phyloP scores from a whole-genome alignment of 30 jellyfish, hydroid and myxozoan genomes.

The Aurelia coerulea region DNA sequence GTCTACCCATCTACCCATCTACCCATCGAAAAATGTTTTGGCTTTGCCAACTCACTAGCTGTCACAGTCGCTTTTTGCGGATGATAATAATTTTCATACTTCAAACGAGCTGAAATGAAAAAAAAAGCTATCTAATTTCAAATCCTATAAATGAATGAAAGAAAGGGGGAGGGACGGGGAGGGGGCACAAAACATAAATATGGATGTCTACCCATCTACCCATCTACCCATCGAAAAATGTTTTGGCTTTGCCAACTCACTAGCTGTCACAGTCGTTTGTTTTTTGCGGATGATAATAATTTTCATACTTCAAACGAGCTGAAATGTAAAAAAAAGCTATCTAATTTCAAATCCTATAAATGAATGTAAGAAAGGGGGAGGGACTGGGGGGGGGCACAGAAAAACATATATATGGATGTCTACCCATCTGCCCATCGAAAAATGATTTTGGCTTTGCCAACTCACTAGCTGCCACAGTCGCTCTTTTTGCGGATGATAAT shows the following conservation, averaged over 20 bases:
- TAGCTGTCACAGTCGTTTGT: not conserved
- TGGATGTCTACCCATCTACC: too few species aligned
- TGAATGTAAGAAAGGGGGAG: too few species aligned
- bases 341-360: too few species aligned
- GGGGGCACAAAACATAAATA: too few species aligned
- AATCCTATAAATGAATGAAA: too few species aligned
- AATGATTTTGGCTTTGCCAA: constrained; percentile 4
- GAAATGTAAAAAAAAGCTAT: not conserved
- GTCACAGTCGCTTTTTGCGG: constrained; percentile 18
- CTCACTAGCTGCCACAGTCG: not conserved
- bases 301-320: constrained; percentile 63
- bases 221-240: constrained; percentile 27
- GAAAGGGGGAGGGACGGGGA: too few species aligned
- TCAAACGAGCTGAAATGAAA: constrained; percentile 27
- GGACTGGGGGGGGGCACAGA: too few species aligned
- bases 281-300: constrained; percentile 54
- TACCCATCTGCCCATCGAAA: constrained; percentile 46
- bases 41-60: not conserved
- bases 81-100: constrained; percentile 64
- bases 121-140: too few species aligned
- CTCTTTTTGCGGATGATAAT: constrained; percentile 49
- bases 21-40: constrained; percentile 31
- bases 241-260: constrained; percentile 12
- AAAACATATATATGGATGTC: too few species aligned
- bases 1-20: not conserved